Evolutionary conservation across 1,140 invertebrate genomes (phyloP), one percentile per base, ranked within the genome.

Genomic region (Pogonus chalceus): DNA sequence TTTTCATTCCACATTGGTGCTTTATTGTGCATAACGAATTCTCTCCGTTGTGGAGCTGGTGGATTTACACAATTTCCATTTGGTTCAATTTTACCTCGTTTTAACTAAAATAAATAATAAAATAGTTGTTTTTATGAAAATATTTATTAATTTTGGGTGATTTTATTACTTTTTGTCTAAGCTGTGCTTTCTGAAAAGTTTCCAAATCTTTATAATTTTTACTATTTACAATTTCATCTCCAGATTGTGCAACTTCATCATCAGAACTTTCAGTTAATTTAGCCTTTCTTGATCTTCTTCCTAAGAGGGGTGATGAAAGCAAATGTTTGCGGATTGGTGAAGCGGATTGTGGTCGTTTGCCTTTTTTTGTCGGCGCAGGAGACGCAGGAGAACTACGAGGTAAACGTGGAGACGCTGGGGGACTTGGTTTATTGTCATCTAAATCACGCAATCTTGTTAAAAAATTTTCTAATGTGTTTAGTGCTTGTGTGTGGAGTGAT

Each of bases 1-100:
- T 91, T 90, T 72, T 98, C 96, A 72, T 99, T 99, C 96, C 96
- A 99, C 81, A 99, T 90, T 2, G 96, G 96, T 31, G 95, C 94
- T 72, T 98, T 98, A 71, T 99, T 99, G 69, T 97, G 90, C 90
- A 98, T 94, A 16, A 94, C 83, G 67, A 97, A 91, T 70, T 95
- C 88, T 21, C 83, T 72, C 35, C 81, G 73, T 59, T 79, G 75
- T 2, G 75, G 74, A 53, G 77, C 69, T 20, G 69, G 52, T 58
- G 75, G 73, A 49, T 74, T 69, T 39, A 68, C 67, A 23, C 69
- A 72, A 16, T 67, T 71, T 21, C 78, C 79, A 58, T 77, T 77
- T 1, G 76, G 76, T 55, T 78, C 76, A 51, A 77, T 77, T 63
- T 79, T 78, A 24, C 78, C 79, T 50, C 82, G 76, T 65, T 83